These are phyloP conservation scores for Microcebus murinus DNA, from an alignment of 2,113 vertebrate genomes.

Conservation along the genomic window DNA sequence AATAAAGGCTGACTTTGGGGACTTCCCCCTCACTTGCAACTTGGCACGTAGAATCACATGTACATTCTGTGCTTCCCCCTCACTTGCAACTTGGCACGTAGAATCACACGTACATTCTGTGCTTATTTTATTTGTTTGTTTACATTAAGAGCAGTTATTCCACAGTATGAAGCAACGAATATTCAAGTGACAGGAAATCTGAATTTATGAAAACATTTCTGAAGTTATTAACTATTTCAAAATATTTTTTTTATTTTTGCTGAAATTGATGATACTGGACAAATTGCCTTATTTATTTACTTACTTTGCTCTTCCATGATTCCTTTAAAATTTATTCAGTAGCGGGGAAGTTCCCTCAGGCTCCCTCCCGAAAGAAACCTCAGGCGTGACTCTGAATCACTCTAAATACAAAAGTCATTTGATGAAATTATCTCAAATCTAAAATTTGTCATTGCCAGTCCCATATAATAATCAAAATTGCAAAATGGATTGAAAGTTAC, in stretches of 20 bases:
- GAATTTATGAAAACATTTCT: not conserved
- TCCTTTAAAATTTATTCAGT: not conserved
- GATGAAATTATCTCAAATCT: not conserved
- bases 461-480: not conserved
- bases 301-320: not conserved
- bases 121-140: constrained; percentile 19
- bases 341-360: not conserved
- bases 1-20: not conserved
- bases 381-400: not conserved
- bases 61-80: not conserved
- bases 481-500: not conserved
- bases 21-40: not conserved
- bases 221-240: not conserved
- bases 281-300: not conserved
- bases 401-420: not conserved
- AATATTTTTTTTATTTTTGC: constrained; percentile 30
- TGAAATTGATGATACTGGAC: not conserved
- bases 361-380: not conserved
- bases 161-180: not conserved
- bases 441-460: not conserved
- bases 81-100: not conserved
- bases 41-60: not conserved
- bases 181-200: not conserved
- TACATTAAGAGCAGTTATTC: not conserved
- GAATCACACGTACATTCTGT: not conserved